Base-by-base conservation (phyloP, 2,113 vertebrate genomes). In the Nothobranchius furzeri region DNA sequence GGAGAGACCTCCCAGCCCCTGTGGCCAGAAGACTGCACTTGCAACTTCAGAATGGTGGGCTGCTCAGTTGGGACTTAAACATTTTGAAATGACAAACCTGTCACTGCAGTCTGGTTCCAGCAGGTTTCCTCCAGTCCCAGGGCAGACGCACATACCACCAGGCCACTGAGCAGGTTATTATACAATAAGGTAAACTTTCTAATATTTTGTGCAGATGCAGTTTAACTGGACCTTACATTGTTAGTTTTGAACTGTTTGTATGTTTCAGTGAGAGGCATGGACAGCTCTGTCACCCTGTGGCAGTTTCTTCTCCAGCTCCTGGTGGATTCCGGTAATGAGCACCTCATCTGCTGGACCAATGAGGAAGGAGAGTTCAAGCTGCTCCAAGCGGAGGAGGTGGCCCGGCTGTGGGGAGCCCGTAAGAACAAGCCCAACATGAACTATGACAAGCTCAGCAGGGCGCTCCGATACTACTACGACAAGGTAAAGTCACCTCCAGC, bases 401-500 rank as follows among this genome's bases (percentile, higher is more conserved):
- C 97, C 82, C 94, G 95, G 50, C 94, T 99, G 71, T 98, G 97
- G 97, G 97, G 97, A 2, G 95, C 96, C 74, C 95, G 96, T 43
- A 99, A 99, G 89, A 99, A 98, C 92, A 99, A 98, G 81, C 96
- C 96, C 65, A 98, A 94, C 76, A 99, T 99, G 97, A 99, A 98
- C 89, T 99, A 98, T 0, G 97, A 98, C 85, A 99, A 98, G 83
- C 95, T 99, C 82, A 98, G 97, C 90, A 88, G 97, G n/a, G 97
- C 97, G 2, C 96, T 98, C 88, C 90, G 97, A 90, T 99, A 99
- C 90, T 99, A 99, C 88, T 99, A 99, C 0, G 97, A 98, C 78
- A 99, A 99, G 96, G 97, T 99, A 73, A 70, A 4, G 12, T 53
- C 9, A 36, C 36, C 54, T 56, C 14, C 20, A 20, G 20, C 20